phyloP scores from a whole-genome alignment of 2,888 invertebrate species.

The Eristalis pertinax region DNA sequence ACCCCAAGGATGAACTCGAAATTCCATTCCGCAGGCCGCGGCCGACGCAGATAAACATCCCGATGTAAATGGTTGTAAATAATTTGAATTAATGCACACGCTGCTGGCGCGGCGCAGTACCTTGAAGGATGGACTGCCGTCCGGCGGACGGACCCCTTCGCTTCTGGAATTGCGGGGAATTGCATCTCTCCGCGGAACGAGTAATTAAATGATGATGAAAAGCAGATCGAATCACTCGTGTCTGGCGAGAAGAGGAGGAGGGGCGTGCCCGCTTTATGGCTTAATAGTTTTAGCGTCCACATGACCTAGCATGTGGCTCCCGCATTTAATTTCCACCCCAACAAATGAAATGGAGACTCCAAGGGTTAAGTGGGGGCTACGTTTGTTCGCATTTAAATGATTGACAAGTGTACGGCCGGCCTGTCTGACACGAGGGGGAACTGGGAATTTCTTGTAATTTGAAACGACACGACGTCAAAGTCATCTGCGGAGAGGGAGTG shows the following conservation, averaged over 20 bases:
- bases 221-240: constrained; percentile 43
- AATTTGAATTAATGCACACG: constrained; percentile 45
- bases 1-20: constrained; percentile 38
- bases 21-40: constrained; percentile 20
- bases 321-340: neutral
- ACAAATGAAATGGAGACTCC: constrained; percentile 31
- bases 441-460: neutral
- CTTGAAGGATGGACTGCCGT: neutral
- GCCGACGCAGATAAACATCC: constrained; percentile 35
- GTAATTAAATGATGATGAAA: constrained; percentile 66
- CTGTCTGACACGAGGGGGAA: neutral
- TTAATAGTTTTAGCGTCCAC: neutral
- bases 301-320: constrained; percentile 4
- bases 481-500: neutral
- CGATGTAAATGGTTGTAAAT: constrained; percentile 54
- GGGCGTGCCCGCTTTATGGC: neutral
- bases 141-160: neutral
- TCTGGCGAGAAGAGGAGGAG: neutral
- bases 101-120: neutral
- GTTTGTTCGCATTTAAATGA: neutral
- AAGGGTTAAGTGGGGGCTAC: constrained; percentile 31
- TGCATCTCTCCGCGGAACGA: constrained; percentile 11
- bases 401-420: neutral
- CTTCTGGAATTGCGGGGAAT: constrained; percentile 8
- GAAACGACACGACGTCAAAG: neutral